Conservation (phyloP, 2,797 vertebrate species). For the Emydoidea blandingii region DNA sequence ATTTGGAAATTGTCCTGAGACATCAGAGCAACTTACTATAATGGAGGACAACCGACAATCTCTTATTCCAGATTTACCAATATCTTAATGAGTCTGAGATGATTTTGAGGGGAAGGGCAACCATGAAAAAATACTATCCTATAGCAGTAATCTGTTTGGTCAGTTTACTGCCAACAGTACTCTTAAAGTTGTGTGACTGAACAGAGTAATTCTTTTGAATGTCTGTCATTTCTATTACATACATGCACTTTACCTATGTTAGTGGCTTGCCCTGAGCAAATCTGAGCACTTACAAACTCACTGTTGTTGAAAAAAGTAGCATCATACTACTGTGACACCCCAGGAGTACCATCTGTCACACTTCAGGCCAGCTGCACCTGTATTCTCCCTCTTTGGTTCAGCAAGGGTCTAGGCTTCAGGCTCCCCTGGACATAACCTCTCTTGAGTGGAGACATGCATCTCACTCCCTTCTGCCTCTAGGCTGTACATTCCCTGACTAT, state of each 20-base stretch:
- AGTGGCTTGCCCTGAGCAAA: too few relatives aligned
- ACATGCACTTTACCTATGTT: background rate
- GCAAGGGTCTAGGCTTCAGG: background rate
- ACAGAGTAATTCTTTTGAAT: background rate
- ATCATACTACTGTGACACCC: accelerated
- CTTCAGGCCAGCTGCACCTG: too few relatives aligned
- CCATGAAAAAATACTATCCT: background rate
- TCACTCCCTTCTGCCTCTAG: background rate
- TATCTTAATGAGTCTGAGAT: background rate
- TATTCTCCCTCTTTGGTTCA: too few relatives aligned
- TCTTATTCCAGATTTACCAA: background rate
- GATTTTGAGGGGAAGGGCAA: background rate
- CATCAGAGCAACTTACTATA: background rate
- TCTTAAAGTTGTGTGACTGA: background rate
- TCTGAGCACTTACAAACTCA: background rate
- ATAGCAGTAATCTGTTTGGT: background rate
- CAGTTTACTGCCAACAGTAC: background rate
- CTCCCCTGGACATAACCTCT: background rate
- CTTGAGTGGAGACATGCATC: background rate
- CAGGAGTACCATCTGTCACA: background rate
- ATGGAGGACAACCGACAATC: accelerated
- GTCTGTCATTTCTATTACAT: background rate
- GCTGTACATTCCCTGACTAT: background rate
- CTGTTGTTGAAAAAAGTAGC: background rate
- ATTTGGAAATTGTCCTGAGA: conserved; percentile 7